Conservation (phyloP, 2,888 invertebrate species). For the Apamea epomidion region DNA sequence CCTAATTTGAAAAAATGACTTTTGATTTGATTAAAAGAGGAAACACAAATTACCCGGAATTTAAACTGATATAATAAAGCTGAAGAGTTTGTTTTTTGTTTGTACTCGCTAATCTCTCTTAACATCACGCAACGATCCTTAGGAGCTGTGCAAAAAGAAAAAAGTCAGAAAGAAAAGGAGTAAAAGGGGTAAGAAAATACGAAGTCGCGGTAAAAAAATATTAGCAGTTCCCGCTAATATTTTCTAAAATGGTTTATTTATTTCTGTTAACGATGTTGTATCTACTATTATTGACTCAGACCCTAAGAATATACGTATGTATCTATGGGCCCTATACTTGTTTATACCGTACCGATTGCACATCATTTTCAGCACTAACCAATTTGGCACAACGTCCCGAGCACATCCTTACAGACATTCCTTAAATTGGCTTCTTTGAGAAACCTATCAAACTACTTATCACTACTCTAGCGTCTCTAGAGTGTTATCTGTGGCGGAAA, state of each 20-base stretch:
- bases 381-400: not conserved
- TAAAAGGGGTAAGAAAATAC: not conserved
- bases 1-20: no score
- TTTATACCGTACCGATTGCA: not conserved
- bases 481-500: not conserved
- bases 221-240: not conserved
- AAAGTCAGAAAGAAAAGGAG: not conserved
- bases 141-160: not conserved
- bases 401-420: not conserved
- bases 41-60: not conserved
- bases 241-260: not conserved
- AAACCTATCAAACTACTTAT: not conserved
- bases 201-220: not conserved
- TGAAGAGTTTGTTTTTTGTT: not conserved
- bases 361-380: not conserved
- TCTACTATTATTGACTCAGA: not conserved
- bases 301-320: not conserved
- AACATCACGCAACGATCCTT: no score
- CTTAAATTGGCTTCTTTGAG: not conserved
- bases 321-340: not conserved
- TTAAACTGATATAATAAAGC: not conserved
- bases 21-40: not conserved
- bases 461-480: not conserved
- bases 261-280: not conserved
- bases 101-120: not conserved